phyloP scores from a whole-genome alignment of 2,888 invertebrate species.

The Ophion ellenae region DNA sequence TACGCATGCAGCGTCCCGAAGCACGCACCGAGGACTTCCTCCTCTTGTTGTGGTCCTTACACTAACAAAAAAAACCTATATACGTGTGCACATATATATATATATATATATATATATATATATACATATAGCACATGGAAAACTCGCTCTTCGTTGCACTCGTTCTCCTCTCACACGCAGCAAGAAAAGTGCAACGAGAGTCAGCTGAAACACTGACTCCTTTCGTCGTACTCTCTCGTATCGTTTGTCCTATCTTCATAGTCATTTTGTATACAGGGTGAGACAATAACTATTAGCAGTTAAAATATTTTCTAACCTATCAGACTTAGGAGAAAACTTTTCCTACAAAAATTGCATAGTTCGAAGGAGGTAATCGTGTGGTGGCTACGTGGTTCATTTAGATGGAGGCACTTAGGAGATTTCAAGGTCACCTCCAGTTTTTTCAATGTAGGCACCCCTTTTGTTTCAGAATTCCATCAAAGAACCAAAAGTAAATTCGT shows the following conservation, averaged over 20 bases:
- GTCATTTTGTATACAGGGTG: slow-evolving; percentile 3
- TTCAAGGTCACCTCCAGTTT: too few relatives aligned
- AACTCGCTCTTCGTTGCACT: slow-evolving; percentile 29
- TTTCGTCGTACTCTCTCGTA: slow-evolving; percentile 55
- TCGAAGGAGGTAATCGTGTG: too few relatives aligned
- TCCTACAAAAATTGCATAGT: too few relatives aligned
- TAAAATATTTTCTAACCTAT: too few relatives aligned
- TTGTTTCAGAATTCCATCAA: too few relatives aligned
- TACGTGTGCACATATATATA: not conserved
- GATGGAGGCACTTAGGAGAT: too few relatives aligned
- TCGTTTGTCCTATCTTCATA: slow-evolving; percentile 31
- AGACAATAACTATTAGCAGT: too few relatives aligned
- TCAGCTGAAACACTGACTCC: slow-evolving; percentile 18
- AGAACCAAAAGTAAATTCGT: too few relatives aligned
- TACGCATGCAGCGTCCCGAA: slow-evolving; percentile 36
- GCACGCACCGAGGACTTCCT: slow-evolving; percentile 21
- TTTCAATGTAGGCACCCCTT: too few relatives aligned
- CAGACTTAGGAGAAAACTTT: too few relatives aligned
- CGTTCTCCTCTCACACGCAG: slow-evolving; percentile 12
- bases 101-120: not conserved
- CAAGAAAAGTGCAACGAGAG: slow-evolving; percentile 42
- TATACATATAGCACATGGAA: not conserved
- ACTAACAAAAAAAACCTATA: slow-evolving; percentile 23
- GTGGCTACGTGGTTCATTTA: too few relatives aligned
- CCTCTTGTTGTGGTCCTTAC: slow-evolving; percentile 32